Conservation (phyloP, 1,140 invertebrate genomes). For the Cyclina sinensis region DNA sequence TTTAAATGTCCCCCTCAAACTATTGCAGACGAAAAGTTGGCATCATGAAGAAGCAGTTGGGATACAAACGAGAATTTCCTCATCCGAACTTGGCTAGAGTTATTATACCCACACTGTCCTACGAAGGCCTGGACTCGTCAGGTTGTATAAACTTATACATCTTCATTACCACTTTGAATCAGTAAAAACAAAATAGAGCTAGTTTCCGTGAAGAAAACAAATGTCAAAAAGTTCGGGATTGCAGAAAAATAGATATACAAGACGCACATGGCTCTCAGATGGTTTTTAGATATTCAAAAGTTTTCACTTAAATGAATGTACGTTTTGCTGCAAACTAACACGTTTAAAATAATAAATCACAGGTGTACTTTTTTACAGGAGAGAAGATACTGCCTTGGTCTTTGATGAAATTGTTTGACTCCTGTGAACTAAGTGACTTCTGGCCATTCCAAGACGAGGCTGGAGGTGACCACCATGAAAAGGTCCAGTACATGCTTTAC, state of each 20-base stretch:
- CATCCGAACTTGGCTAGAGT: slow-evolving; percentile 23
- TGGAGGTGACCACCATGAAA: neutral
- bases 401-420: slow-evolving; percentile 50
- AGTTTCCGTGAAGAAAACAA: too few relatives aligned
- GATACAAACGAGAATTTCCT: slow-evolving; percentile 20
- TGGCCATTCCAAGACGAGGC: neutral
- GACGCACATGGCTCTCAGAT: too few relatives aligned
- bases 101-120: slow-evolving; percentile 18
- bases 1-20: too few relatives aligned
- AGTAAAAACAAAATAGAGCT: too few relatives aligned
- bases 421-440: neutral
- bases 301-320: too few relatives aligned
- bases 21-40: neutral
- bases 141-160: too few relatives aligned
- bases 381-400: slow-evolving; percentile 49
- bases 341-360: too few relatives aligned
- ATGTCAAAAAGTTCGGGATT: too few relatives aligned
- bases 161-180: too few relatives aligned
- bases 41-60: slow-evolving; percentile 4
- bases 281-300: too few relatives aligned
- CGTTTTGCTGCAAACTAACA: too few relatives aligned
- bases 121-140: slow-evolving; percentile 22
- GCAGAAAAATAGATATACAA: too few relatives aligned
- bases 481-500: slow-evolving; percentile 1
- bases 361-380: slow-evolving; percentile 23